Conservation (phyloP, 2,113 vertebrate species). For the Panthera leo region DNA sequence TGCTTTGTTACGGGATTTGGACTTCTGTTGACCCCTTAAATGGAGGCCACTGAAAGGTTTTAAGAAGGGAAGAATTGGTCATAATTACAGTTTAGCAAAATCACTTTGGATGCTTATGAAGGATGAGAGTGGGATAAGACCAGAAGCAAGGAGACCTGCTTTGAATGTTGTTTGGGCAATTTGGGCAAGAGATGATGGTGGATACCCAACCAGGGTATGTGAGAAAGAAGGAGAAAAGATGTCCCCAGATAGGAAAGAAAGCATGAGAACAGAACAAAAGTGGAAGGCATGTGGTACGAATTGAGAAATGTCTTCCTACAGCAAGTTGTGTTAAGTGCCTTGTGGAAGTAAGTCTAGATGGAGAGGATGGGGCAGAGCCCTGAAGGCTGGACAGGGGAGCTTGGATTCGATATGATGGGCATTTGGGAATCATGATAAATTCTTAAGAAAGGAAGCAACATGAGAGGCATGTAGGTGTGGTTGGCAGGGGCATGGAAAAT, state of each 20-base stretch:
- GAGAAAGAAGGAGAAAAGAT: constrained; percentile 3
- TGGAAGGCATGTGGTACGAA: background rate
- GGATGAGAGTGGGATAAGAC: background rate
- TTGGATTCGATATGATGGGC: background rate
- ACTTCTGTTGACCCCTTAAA: background rate
- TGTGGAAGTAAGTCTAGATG: background rate
- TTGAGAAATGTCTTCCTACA: background rate
- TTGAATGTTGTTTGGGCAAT: background rate
- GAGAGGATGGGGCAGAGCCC: background rate
- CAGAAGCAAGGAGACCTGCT: background rate
- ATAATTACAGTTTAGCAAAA: constrained; percentile 39
- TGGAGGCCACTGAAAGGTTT: background rate
- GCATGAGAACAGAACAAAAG: background rate
- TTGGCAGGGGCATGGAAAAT: background rate
- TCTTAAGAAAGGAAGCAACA: background rate
- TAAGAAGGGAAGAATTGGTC: background rate
- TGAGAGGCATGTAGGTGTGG: constrained; percentile 10
- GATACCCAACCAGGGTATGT: background rate
- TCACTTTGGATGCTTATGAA: background rate
- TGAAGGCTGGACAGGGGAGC: background rate
- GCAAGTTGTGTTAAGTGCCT: background rate
- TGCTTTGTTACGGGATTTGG: background rate
- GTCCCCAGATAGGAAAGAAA: background rate
- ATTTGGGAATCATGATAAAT: background rate
- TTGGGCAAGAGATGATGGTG: background rate